Conservation (phyloP, 2,888 invertebrate genomes). For the Caenorhabditis imperialis region DNA sequence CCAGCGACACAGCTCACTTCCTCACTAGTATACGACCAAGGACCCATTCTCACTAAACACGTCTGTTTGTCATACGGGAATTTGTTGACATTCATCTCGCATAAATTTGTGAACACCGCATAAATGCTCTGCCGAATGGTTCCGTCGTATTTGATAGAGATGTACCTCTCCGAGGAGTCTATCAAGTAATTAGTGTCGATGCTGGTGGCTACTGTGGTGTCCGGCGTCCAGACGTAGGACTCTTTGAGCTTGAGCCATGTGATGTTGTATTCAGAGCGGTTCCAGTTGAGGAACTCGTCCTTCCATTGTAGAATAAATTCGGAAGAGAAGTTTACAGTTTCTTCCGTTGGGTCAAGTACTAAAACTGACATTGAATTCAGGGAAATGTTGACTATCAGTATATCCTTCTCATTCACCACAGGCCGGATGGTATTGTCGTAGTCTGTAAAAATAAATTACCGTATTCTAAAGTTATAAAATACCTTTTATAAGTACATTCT, state of each 20-base stretch:
- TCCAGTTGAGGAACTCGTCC: slow-evolving; percentile 62
- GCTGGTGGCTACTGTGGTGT: slow-evolving; percentile 62
- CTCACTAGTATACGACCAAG: slow-evolving; percentile 63
- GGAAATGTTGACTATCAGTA: slow-evolving; percentile 46
- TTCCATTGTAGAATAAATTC: slow-evolving; percentile 64
- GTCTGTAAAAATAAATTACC: too few relatives aligned
- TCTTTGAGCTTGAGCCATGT: slow-evolving; percentile 66
- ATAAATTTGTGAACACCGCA: slow-evolving; percentile 62
- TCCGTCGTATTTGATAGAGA: slow-evolving; percentile 60
- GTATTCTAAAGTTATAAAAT: too few relatives aligned
- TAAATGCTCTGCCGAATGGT: slow-evolving; percentile 54
- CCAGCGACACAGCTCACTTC: slow-evolving; percentile 51
- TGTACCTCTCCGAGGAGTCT: slow-evolving; percentile 51
- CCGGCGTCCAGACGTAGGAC: slow-evolving; percentile 61
- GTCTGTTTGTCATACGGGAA: slow-evolving; percentile 67
- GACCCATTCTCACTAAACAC: slow-evolving; percentile 61
- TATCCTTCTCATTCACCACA: slow-evolving; percentile 49
- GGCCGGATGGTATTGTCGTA: slow-evolving; percentile 59
- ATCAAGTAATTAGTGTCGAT: slow-evolving; percentile 54
- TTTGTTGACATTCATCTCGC: slow-evolving; percentile 64
- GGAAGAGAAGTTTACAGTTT: slow-evolving; percentile 61
- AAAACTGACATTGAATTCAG: slow-evolving; percentile 50
- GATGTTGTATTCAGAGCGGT: slow-evolving; percentile 44
- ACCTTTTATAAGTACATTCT: slow-evolving; percentile 32
- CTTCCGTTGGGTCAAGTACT: slow-evolving; percentile 55